Conservation (phyloP, 2,888 invertebrate genomes). For the Xanthorhoe spadicearia region DNA sequence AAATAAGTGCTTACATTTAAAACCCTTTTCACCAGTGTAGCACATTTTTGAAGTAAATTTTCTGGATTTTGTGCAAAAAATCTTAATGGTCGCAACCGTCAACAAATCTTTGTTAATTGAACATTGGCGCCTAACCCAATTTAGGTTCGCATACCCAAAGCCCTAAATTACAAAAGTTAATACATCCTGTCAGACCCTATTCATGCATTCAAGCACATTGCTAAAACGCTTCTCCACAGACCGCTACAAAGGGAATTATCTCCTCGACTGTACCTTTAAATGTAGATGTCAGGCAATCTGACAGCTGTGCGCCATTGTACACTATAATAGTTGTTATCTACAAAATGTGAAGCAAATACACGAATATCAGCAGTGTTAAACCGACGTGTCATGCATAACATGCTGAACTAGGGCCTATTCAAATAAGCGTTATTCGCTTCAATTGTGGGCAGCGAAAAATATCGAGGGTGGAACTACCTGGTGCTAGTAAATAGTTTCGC, state of each 20-base stretch:
- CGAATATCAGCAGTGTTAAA: not conserved
- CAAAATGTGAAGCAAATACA: constrained; percentile 11
- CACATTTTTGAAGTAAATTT: too few species aligned
- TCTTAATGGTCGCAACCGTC: constrained; percentile 5
- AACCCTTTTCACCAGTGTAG: too few species aligned
- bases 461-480: too few species aligned
- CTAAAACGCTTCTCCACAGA: constrained; percentile 53
- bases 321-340: constrained; percentile 55
- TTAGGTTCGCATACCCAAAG: constrained; percentile 46
- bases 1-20: too few species aligned
- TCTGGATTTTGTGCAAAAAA: not conserved
- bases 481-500: too few species aligned
- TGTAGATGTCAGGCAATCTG: constrained; percentile 49
- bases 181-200: constrained; percentile 64
- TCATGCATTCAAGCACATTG: constrained; percentile 53
- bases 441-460: too few species aligned
- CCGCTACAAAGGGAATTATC: constrained; percentile 57
- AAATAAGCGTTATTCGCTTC: too few species aligned
- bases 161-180: constrained; percentile 58
- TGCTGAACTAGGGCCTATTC: too few species aligned
- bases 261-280: constrained; percentile 51
- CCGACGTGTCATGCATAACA: not conserved
- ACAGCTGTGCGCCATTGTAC: constrained; percentile 52
- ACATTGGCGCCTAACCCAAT: constrained; percentile 40
- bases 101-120: constrained; percentile 38